A percentile compares a stretch with the other conserved stretches of the same genome.
Evolutionary conservation across 2,113 vertebrate genomes (phyloP).

Genomic region (Saccopteryx bilineata): DNA sequence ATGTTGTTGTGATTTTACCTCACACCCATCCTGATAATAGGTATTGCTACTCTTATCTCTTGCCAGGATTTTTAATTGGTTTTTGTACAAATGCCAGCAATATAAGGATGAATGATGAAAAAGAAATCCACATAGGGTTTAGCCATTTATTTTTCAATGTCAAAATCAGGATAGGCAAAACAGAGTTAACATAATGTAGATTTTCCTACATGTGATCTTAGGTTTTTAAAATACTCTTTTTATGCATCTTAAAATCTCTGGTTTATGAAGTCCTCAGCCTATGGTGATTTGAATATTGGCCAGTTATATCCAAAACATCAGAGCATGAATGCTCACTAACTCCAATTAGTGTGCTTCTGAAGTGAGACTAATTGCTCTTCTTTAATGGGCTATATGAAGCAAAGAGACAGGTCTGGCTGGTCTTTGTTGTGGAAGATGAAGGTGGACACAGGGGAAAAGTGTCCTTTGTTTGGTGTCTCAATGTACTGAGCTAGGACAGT

Average conservation of each 20-base stretch:
- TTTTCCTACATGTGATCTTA: not conserved
- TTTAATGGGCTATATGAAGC: not conserved
- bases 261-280: not conserved
- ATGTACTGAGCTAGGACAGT: not conserved
- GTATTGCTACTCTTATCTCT: constrained; percentile 33
- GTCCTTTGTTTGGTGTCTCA: not conserved
- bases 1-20: not conserved
- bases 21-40: not conserved
- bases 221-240: not conserved
- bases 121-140: not conserved
- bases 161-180: constrained; percentile 23
- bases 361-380: not conserved
- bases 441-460: not conserved
- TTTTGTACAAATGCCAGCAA: not conserved
- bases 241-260: not conserved
- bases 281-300: not conserved
- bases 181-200: not conserved
- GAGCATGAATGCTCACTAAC: not conserved
- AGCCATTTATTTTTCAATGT: constrained; percentile 44
- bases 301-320: not conserved
- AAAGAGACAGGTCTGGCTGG: not conserved
- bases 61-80: not conserved
- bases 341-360: not conserved
- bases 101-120: constrained; percentile 25
- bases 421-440: not conserved